Evolutionary conservation across 2,797 vertebrate genomes (phyloP).

Genomic region (Notoglanidium macrostoma): DNA sequence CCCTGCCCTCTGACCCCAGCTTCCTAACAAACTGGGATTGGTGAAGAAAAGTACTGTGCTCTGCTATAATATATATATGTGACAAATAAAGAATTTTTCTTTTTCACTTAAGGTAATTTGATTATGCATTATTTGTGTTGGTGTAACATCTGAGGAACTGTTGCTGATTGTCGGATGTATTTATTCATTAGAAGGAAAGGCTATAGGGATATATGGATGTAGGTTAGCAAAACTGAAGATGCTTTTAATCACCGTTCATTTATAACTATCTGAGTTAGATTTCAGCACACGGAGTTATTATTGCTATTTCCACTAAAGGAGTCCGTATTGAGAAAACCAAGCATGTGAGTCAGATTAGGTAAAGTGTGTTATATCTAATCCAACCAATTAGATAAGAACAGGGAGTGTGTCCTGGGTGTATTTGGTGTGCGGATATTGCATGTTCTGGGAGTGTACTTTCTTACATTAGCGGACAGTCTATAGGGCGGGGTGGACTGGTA

Average conservation of each 20-base stretch:
- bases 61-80: too few species aligned
- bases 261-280: not conserved
- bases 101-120: not conserved
- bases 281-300: not conserved
- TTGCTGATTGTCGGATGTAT: not conserved
- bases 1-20: too few species aligned
- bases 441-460: slow-evolving; percentile 13
- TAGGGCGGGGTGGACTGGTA: slow-evolving; percentile 90
- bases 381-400: not conserved
- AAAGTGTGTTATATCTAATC: not conserved
- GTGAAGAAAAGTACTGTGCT: too few species aligned
- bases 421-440: slow-evolving; percentile 2
- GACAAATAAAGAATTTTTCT: too few species aligned
- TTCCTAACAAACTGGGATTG: too few species aligned
- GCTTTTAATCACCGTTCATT: not conserved
- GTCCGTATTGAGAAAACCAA: not conserved
- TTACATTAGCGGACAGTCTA: slow-evolving; percentile 78
- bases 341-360: not conserved
- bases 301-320: not conserved
- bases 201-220: not conserved
- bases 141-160: not conserved
- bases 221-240: not conserved
- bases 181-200: not conserved
- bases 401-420: slow-evolving; percentile 14
- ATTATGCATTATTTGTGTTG: not conserved